phyloP scores from a whole-genome alignment of 2,888 invertebrate species.

The Girardia tigrina region DNA sequence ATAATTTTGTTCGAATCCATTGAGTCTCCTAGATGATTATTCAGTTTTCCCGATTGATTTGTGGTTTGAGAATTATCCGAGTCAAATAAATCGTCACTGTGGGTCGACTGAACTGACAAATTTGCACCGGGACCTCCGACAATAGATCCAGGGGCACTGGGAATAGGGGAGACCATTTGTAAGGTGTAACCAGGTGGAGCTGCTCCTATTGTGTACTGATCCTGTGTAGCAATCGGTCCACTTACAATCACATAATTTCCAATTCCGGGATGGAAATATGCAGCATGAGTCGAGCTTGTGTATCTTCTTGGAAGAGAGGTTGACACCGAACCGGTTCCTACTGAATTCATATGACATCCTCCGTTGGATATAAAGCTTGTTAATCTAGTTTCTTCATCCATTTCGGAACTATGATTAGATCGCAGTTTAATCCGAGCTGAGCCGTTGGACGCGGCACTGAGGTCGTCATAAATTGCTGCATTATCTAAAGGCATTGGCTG shows the following conservation, averaged over 20 bases:
- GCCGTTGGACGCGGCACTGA: neutral
- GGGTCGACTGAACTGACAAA: neutral
- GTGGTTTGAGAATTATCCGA: slow-evolving; percentile 1
- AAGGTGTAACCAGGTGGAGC: neutral
- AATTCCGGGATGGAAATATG: neutral
- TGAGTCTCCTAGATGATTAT: neutral
- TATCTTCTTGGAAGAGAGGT: neutral
- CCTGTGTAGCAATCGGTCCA: neutral
- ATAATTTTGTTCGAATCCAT: neutral
- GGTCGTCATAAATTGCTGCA: neutral
- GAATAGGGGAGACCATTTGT: slow-evolving; percentile 19
- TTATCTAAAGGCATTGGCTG: neutral
- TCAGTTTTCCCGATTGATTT: neutral
- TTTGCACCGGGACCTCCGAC: neutral
- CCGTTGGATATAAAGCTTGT: neutral
- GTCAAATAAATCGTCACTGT: slow-evolving; percentile 14
- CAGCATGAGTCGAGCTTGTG: neutral
- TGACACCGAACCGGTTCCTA: neutral
- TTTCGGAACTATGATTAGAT: neutral
- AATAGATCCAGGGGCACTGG: neutral
- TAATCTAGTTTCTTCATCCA: neutral
- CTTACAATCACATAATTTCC: slow-evolving; percentile 9
- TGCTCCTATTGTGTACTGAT: neutral
- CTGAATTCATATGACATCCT: neutral
- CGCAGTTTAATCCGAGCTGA: neutral